Conservation (phyloP, 2,113 vertebrate species). For the Sula dactylatra region DNA sequence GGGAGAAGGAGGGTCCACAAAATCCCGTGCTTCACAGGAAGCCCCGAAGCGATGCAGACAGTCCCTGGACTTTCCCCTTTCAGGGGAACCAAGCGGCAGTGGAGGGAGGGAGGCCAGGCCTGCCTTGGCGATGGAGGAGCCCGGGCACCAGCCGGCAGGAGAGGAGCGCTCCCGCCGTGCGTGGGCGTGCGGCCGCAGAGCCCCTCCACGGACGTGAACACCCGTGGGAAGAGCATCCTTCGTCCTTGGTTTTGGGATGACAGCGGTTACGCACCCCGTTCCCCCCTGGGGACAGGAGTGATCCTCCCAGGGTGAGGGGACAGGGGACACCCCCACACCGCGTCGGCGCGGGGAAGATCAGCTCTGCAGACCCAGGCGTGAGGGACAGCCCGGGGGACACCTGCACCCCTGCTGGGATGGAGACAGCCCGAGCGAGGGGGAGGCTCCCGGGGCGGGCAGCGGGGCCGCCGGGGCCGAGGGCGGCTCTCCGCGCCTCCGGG, state of each 20-base stretch:
- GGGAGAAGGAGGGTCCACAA: not conserved
- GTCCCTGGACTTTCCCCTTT: not conserved
- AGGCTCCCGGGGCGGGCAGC: not conserved
- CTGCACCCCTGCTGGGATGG: not conserved
- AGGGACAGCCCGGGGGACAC: not conserved
- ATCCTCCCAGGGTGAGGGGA: no score
- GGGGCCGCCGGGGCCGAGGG: not conserved
- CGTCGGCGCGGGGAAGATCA: not conserved
- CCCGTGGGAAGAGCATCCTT: not conserved
- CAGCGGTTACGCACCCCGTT: not conserved
- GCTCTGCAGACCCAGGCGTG: not conserved
- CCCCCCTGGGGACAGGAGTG: no score
- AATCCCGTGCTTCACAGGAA: not conserved
- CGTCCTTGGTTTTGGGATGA: not conserved
- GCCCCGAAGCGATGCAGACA: accelerated
- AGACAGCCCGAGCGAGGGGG: not conserved
- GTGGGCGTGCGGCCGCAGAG: not conserved
- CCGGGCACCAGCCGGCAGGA: no score
- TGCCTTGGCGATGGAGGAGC: not conserved
- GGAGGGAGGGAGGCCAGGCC: not conserved
- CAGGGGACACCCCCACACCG: not conserved
- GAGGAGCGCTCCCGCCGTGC: not conserved
- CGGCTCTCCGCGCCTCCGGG: not conserved
- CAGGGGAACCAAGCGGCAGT: accelerated
- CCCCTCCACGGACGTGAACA: accelerated